Conservation (phyloP, 2,113 vertebrate species). For the Hyaena hyaena region DNA sequence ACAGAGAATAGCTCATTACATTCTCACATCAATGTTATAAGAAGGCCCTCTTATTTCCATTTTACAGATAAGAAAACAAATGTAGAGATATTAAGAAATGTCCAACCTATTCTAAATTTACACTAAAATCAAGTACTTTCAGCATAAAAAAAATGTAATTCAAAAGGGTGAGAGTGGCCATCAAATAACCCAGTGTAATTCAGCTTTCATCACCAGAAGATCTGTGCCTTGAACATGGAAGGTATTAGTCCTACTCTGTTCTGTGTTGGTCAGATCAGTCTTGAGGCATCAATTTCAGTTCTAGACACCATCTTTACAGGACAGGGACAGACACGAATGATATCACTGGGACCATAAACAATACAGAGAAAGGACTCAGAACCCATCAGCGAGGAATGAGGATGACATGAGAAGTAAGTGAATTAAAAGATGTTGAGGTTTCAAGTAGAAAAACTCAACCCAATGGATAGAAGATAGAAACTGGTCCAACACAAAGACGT, state of each 20-base stretch:
- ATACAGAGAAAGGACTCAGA: background rate
- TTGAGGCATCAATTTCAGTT: background rate
- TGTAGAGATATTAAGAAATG: background rate
- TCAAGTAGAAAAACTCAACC: background rate
- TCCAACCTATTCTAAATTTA: background rate
- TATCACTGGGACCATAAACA: background rate
- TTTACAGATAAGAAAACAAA: background rate
- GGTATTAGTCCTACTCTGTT: fast-evolving
- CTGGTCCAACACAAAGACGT: background rate
- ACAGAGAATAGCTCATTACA: background rate
- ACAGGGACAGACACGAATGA: background rate
- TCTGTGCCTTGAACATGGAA: background rate
- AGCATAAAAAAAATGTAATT: background rate
- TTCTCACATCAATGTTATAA: background rate
- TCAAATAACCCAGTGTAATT: background rate
- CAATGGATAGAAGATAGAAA: background rate
- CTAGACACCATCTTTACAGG: background rate
- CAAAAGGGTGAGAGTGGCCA: background rate
- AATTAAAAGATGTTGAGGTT: background rate
- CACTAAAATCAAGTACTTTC: background rate
- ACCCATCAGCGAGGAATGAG: background rate
- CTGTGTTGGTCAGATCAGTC: background rate
- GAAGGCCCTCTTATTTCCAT: background rate
- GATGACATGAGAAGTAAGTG: background rate
- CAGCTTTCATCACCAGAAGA: background rate